Evolutionary conservation across 2,797 vertebrate genomes (phyloP).

Genomic region (Cirrhinus molitorella): DNA sequence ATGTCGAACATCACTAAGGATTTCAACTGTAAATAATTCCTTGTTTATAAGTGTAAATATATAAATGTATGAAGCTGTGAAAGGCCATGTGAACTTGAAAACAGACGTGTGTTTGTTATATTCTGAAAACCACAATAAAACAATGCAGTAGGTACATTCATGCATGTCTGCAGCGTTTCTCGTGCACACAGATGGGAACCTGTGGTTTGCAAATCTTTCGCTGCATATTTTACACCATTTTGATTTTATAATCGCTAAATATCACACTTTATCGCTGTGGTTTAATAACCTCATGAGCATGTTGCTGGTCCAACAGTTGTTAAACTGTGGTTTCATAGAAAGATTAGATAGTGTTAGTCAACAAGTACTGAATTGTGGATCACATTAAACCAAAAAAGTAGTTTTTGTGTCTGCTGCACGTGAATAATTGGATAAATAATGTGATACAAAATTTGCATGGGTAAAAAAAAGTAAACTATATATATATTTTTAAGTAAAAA

Average conservation of each 20-base stretch:
- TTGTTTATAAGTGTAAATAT: slow-evolving; percentile 65
- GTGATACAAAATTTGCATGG: not conserved
- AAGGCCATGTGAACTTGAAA: slow-evolving; percentile 76
- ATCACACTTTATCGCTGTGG: not conserved
- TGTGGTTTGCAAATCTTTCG: not conserved
- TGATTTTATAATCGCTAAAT: not conserved
- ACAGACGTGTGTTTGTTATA: slow-evolving; percentile 17
- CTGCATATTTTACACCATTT: not conserved
- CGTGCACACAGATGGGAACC: not conserved
- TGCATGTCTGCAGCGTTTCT: not conserved
- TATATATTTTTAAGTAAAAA: too few relatives aligned
- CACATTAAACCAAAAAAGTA: not conserved
- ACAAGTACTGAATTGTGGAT: not conserved
- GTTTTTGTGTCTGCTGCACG: not conserved
- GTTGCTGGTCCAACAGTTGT: not conserved
- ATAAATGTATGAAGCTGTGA: slow-evolving; percentile 65
- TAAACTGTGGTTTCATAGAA: not conserved
- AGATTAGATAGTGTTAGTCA: not conserved
- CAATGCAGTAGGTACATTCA: slow-evolving; percentile 38
- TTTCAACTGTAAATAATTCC: slow-evolving; percentile 70
- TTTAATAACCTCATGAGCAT: not conserved
- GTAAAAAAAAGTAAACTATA: too few relatives aligned
- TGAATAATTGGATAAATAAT: not conserved
- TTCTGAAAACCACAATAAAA: slow-evolving; percentile 53
- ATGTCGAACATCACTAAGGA: slow-evolving; percentile 50